Evolutionary conservation across 2,113 vertebrate genomes (phyloP).

Genomic region (Pseudorectes ferrugineus): DNA sequence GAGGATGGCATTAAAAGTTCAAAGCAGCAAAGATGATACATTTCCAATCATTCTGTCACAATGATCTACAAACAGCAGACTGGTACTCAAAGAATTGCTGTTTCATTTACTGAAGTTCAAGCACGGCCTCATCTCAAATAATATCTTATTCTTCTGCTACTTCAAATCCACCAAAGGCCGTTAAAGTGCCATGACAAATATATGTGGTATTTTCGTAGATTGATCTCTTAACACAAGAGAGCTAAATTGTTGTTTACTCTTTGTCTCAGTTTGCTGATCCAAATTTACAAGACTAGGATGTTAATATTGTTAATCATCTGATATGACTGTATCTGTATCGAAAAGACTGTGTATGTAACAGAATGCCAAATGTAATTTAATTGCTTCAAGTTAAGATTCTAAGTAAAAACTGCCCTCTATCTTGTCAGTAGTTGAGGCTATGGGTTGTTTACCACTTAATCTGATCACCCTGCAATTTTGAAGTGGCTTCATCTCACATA

Average conservation of each 20-base stretch:
- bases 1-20: conserved; percentile 44
- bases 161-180: background rate
- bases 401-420: background rate
- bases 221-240: background rate
- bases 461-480: background rate
- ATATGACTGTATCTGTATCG: background rate
- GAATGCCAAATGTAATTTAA: background rate
- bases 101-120: conserved; percentile 25
- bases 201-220: background rate
- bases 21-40: conserved; percentile 17
- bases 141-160: background rate
- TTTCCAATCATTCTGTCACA: conserved; percentile 22
- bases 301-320: background rate
- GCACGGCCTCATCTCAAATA: background rate
- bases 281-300: background rate
- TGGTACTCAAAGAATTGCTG: background rate
- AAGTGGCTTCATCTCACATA: background rate
- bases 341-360: background rate
- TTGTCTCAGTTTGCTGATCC: background rate
- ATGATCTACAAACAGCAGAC: background rate
- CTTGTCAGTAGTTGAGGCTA: background rate
- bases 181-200: background rate
- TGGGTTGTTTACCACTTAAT: background rate
- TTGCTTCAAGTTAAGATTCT: background rate
- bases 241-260: background rate